A percentile compares a stretch with the other conserved stretches of the same genome.
Conservation (phyloP, 2,113 vertebrate species). For the Collichthys lucidus region DNA sequence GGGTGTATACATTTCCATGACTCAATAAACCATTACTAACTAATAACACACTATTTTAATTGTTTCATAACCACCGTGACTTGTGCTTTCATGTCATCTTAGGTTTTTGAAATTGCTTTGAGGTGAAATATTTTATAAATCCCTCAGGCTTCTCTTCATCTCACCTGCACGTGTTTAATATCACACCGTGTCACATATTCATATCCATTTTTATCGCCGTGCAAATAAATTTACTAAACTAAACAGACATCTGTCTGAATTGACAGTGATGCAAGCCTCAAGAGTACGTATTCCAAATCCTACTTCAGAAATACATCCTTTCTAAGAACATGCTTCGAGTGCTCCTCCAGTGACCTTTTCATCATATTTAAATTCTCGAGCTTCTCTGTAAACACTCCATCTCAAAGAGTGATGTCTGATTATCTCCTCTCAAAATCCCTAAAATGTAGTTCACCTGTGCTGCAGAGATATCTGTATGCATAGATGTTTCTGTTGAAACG, state of each 20-base stretch:
- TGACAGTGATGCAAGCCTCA: slow-evolving; percentile 38
- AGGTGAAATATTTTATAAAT: slow-evolving; percentile 7
- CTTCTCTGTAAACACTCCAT: slow-evolving; percentile 49
- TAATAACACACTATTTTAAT: not conserved
- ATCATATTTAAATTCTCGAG: slow-evolving; percentile 43
- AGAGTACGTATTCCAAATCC: slow-evolving; percentile 12
- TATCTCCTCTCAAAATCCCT: slow-evolving; percentile 29
- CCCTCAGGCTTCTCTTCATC: not conserved
- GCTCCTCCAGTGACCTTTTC: slow-evolving; percentile 51
- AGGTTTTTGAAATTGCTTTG: not conserved
- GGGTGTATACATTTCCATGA: not conserved
- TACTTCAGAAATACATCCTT: slow-evolving; percentile 41
- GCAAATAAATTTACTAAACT: slow-evolving; percentile 17
- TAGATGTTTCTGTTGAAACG: not conserved
- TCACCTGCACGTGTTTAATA: slow-evolving; percentile 11
- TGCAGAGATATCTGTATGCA: not conserved
- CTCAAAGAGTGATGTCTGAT: slow-evolving; percentile 49
- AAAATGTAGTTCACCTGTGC: slow-evolving; percentile 33
- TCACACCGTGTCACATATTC: not conserved
- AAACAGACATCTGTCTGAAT: slow-evolving; percentile 20
- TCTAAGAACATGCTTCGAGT: slow-evolving; percentile 26
- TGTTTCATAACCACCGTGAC: not conserved
- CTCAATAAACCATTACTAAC: not conserved
- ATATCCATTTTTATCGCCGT: slow-evolving; percentile 12
- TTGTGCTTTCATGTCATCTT: slow-evolving; percentile 3